phyloP scores from a whole-genome alignment of 2,888 invertebrate species.

The Thecocarcelia acutangulata region DNA sequence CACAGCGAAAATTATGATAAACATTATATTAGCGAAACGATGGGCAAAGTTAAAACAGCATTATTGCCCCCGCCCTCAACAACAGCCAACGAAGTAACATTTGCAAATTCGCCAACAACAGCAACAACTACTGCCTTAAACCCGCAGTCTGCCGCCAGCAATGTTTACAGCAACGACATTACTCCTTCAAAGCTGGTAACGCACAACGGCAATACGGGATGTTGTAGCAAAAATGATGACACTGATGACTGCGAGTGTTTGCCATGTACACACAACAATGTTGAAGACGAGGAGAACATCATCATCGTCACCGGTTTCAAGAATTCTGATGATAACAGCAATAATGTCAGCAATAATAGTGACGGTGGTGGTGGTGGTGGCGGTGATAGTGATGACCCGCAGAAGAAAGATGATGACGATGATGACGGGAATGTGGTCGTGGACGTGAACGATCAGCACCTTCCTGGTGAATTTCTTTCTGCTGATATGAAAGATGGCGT shows the following conservation, averaged over 20 bases:
- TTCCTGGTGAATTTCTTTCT: slow-evolving; percentile 13
- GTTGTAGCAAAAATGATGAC: slow-evolving; percentile 49
- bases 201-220: slow-evolving; percentile 60
- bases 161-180: not conserved
- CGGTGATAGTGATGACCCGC: not conserved
- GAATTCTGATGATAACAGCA: slow-evolving; percentile 26
- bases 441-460: slow-evolving; percentile 36
- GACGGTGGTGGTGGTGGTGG: slow-evolving; percentile 27
- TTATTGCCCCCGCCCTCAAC: slow-evolving; percentile 30
- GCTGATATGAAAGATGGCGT: slow-evolving; percentile 17
- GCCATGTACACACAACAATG: slow-evolving; percentile 52
- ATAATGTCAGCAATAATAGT: slow-evolving; percentile 10
- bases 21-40: slow-evolving; percentile 49
- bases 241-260: slow-evolving; percentile 46
- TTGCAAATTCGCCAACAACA: slow-evolving; percentile 49
- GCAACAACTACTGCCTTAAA: slow-evolving; percentile 33
- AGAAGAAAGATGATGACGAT: slow-evolving; percentile 23
- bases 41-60: slow-evolving; percentile 51
- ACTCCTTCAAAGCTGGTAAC: slow-evolving; percentile 11
- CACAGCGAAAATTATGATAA: slow-evolving; percentile 45
- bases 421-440: slow-evolving; percentile 18
- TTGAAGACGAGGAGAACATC: slow-evolving; percentile 25
- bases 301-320: slow-evolving; percentile 27
- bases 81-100: slow-evolving; percentile 32
- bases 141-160: slow-evolving; percentile 31